These are phyloP conservation scores for Seriola quinqueradiata DNA, from an alignment of 2,113 vertebrate genomes.

Conservation along the genomic window DNA sequence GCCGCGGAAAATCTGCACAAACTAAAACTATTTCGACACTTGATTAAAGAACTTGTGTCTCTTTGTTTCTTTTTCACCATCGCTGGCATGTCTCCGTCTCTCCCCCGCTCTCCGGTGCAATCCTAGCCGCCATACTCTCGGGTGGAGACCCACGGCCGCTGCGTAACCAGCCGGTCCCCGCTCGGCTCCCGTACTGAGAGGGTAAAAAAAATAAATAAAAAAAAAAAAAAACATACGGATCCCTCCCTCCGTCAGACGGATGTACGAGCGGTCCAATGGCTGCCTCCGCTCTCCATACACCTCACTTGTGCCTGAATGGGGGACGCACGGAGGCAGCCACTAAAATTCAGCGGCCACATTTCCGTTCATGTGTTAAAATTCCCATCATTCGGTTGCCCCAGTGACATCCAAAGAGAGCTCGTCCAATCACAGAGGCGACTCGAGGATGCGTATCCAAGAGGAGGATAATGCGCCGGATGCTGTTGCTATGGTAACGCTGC, in stretches of 20 bases:
- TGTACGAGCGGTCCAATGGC: slow-evolving; percentile 69
- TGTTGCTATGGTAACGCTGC: slow-evolving; percentile 86
- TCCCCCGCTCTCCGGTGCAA: slow-evolving; percentile 69
- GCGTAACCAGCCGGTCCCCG: slow-evolving; percentile 74
- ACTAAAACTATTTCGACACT: not conserved
- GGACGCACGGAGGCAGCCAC: slow-evolving; percentile 53
- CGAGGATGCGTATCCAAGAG: slow-evolving; percentile 72
- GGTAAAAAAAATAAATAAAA: no score
- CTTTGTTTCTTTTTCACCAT: slow-evolving; percentile 72
- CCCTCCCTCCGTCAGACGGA: slow-evolving; percentile 65
- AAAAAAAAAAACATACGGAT: slow-evolving; percentile 2
- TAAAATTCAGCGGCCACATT: slow-evolving; percentile 60
- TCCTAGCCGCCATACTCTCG: slow-evolving; percentile 85
- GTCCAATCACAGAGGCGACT: slow-evolving; percentile 72
- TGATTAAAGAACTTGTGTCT: slow-evolving; percentile 42
- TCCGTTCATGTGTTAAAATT: slow-evolving; percentile 79
- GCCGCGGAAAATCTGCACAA: not conserved
- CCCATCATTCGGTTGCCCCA: slow-evolving; percentile 78
- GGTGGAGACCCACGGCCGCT: slow-evolving; percentile 84
- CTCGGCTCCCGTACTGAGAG: slow-evolving; percentile 84
- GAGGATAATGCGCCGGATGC: slow-evolving; percentile 77
- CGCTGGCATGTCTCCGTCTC: slow-evolving; percentile 60
- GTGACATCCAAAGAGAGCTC: slow-evolving; percentile 69
- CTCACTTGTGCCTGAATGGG: slow-evolving; percentile 60
- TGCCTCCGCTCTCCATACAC: slow-evolving; percentile 15